A percentile compares a stretch with the other conserved stretches of the same genome.
Evolutionary conservation across 2,888 invertebrate genomes (phyloP).

Genomic region (Toxonevra muliebris): DNA sequence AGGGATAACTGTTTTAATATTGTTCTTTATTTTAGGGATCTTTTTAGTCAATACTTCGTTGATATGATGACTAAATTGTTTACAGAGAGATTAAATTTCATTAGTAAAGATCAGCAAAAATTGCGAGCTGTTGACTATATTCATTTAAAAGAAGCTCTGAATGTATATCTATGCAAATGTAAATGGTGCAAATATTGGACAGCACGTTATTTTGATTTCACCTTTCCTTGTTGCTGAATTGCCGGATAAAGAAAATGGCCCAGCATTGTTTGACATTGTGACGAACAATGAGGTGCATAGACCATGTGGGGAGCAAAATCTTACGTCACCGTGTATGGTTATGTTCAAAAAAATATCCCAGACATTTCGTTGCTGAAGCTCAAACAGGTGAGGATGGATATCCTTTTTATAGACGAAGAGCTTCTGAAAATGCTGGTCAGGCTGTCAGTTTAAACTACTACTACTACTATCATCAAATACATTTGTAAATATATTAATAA

Average conservation of each 20-base stretch:
- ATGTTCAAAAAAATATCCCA: too few species aligned
- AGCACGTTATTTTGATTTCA: background rate
- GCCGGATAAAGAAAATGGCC: background rate
- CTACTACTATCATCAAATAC: conserved; percentile 19
- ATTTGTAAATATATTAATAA: conserved; percentile 27
- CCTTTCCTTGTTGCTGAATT: background rate
- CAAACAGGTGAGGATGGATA: too few species aligned
- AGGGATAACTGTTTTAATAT: background rate
- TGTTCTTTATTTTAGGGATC: too few species aligned
- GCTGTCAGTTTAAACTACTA: too few species aligned
- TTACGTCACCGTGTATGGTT: too few species aligned
- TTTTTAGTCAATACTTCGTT: too few species aligned
- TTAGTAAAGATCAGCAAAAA: background rate
- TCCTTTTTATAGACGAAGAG: too few species aligned
- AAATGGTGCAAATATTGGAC: background rate
- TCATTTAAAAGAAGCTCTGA: conserved; percentile 6
- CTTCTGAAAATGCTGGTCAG: too few species aligned
- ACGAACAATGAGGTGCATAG: too few species aligned
- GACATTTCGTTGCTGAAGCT: too few species aligned
- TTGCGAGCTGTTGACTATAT: background rate
- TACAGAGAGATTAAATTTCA: background rate
- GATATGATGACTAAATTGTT: too few species aligned
- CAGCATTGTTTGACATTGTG: conserved; percentile 2
- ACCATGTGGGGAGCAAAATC: too few species aligned
- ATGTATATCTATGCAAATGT: background rate